Evolutionary conservation across 2,797 vertebrate species (phyloP).

Genomic region (Remorina albescens): DNA sequence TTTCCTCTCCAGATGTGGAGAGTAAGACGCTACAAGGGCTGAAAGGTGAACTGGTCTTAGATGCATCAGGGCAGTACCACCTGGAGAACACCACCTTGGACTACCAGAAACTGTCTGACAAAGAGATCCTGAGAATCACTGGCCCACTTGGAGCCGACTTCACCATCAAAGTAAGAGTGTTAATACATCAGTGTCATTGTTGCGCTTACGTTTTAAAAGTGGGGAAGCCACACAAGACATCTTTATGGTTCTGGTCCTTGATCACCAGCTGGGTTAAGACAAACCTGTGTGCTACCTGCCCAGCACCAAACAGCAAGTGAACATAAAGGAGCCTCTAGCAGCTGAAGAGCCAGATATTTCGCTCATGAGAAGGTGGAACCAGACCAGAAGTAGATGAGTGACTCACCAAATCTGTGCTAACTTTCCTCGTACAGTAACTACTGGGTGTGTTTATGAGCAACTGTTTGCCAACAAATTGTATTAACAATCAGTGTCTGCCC

Average conservation of each 20-base stretch:
- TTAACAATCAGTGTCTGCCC: background rate
- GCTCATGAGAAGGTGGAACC: background rate
- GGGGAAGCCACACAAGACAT: background rate
- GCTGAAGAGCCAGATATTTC: too few species aligned
- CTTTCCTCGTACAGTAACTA: too few species aligned
- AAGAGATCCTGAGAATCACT: slow-evolving; percentile 91
- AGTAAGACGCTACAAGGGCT: slow-evolving; percentile 92
- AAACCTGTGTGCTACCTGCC: background rate
- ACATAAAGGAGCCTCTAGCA: too few species aligned
- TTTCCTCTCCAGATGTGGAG: slow-evolving; percentile 88
- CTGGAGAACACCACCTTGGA: slow-evolving; percentile 95
- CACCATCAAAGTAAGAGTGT: slow-evolving; percentile 91
- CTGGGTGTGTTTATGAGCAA: background rate
- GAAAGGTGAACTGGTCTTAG: slow-evolving; percentile 88
- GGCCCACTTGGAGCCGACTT: slow-evolving; percentile 95
- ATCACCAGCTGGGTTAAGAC: background rate
- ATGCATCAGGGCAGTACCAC: slow-evolving; percentile 86
- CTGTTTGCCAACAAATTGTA: background rate
- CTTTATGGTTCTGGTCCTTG: background rate
- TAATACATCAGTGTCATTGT: background rate
- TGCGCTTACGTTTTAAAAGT: background rate
- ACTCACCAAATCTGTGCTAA: background rate
- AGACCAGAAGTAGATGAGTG: background rate
- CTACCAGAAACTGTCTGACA: slow-evolving; percentile 94
- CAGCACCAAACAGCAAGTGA: too few species aligned